Conservation (phyloP, 2,888 invertebrate species). For the Acanthosepion esculentum region DNA sequence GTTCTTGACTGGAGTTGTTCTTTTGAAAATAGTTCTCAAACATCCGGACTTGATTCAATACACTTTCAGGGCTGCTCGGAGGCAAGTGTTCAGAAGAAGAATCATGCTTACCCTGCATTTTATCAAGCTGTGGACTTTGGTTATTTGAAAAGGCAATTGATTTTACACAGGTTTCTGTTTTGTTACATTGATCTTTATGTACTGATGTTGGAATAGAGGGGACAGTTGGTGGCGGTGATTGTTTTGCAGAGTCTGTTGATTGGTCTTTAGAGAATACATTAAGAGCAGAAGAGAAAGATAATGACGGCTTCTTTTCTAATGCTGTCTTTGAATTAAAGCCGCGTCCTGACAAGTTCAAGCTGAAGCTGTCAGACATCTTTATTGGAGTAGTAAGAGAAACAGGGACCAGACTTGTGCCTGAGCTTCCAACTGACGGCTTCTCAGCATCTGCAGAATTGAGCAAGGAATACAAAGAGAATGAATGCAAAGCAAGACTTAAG, state of each 20-base stretch:
- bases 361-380: not conserved
- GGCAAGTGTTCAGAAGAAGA: not conserved
- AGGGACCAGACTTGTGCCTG: not conserved
- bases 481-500: not conserved
- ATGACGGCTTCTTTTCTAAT: not conserved
- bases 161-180: not conserved
- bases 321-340: not conserved
- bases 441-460: not conserved
- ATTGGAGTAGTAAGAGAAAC: conserved; percentile 22
- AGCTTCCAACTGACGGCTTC: not conserved
- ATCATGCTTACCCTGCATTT: not conserved
- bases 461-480: conserved; percentile 18
- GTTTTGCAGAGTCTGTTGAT: not conserved
- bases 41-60: not conserved
- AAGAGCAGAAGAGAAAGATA: not conserved
- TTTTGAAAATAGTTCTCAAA: not conserved
- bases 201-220: not conserved
- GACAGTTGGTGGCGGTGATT: not conserved
- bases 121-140: not conserved
- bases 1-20: not conserved
- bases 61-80: not conserved
- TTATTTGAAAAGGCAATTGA: not conserved
- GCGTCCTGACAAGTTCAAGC: not conserved
- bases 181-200: not conserved
- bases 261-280: not conserved